Evolutionary conservation across 2,113 vertebrate species (phyloP).

Genomic region (Sigmodon hispidus): DNA sequence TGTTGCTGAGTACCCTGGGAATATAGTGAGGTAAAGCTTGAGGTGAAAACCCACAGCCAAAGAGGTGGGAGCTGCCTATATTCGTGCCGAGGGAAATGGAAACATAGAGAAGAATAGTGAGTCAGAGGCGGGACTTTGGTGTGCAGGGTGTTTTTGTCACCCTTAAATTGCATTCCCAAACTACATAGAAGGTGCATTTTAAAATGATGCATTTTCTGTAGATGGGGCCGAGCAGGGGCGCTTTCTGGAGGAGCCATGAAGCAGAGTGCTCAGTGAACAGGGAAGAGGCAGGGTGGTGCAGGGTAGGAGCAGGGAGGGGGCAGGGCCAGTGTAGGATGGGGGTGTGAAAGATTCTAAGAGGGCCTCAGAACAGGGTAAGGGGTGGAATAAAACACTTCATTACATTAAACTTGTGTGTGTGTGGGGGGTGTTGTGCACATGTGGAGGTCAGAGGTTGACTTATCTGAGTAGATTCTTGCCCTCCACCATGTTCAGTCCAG

Average conservation of each 20-base stretch:
- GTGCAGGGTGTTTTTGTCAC: background rate
- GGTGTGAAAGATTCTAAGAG: background rate
- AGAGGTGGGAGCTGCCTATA: background rate
- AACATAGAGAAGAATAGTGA: background rate
- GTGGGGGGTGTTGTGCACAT: accelerated
- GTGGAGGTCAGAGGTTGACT: background rate
- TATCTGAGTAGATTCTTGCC: background rate
- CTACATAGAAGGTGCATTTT: background rate
- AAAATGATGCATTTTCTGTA: background rate
- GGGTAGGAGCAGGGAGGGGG: background rate
- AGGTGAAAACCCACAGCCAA: background rate
- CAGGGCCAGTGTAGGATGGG: background rate
- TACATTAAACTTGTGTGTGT: background rate
- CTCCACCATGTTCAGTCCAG: background rate
- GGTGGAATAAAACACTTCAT: background rate
- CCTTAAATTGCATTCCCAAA: background rate
- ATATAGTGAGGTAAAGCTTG: background rate
- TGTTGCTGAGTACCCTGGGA: background rate
- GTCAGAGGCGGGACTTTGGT: background rate
- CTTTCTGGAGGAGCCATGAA: background rate
- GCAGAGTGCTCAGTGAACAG: background rate
- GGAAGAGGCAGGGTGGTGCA: background rate
- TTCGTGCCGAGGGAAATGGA: background rate
- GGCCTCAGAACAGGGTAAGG: background rate
- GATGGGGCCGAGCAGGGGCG: background rate